Conservation (phyloP, 2,797 vertebrate species). For the Smutsia temminckii region DNA sequence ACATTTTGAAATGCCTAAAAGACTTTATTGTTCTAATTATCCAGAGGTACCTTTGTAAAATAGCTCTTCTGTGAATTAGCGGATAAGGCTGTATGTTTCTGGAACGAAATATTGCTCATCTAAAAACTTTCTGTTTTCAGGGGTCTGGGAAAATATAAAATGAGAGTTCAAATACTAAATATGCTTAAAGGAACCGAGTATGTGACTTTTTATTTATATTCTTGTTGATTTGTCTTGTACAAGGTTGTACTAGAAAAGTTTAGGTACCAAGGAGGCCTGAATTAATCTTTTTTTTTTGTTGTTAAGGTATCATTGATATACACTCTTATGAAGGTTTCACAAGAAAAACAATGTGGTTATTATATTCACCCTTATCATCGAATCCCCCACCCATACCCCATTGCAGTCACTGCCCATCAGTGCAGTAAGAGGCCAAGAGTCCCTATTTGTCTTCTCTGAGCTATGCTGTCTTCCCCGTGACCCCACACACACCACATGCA, state of each 20-base stretch:
- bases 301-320: no score
- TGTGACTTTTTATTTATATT: slow-evolving; percentile 78
- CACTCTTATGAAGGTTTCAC: no score
- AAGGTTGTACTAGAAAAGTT: neutral
- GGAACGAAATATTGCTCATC: slow-evolving; percentile 90
- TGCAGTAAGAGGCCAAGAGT: no score
- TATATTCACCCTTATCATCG: no score
- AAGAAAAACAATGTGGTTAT: no score
- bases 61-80: slow-evolving; percentile 91
- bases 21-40: slow-evolving; percentile 90
- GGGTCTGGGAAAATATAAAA: slow-evolving; percentile 87
- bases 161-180: slow-evolving; percentile 90
- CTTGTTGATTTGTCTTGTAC: neutral
- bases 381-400: no score
- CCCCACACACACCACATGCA: no score
- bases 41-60: slow-evolving; percentile 91
- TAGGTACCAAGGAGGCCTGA: neutral
- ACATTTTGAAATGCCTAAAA: slow-evolving; percentile 87
- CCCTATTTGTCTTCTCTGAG: no score
- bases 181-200: slow-evolving; percentile 86
- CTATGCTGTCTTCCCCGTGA: no score
- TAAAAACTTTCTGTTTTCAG: slow-evolving; percentile 85
- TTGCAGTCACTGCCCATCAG: no score
- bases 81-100: slow-evolving; percentile 90
- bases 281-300: neutral